Evolutionary conservation across 2,113 vertebrate species (phyloP), one percentile per base, ranked within the genome.

Genomic region (Syngnathoides biaculeatus): DNA sequence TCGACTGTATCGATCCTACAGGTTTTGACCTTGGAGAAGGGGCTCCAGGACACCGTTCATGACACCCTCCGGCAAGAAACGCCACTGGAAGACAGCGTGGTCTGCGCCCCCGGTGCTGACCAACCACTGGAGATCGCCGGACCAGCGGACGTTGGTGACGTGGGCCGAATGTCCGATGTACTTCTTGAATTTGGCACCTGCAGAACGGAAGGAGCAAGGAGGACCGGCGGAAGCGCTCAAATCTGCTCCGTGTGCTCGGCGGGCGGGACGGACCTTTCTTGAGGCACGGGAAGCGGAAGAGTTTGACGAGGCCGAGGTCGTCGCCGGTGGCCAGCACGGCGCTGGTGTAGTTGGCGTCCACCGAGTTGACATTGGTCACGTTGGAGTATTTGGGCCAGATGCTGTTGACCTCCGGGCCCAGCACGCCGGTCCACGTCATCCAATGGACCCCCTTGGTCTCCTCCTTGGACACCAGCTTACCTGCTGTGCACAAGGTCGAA

Each of bases 21-120:
- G 45, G 45, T 13, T 26, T 66, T 9, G 14, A 98, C 96, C 97
- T 90, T 94, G 95, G 0, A 93, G 88, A 65, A 94, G 85, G 0
- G 93, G 92, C 87, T 98, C 96, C 78, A 94, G 75, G 26, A 94
- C 82, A 0, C 94, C 94, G n/a, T 95, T 96, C 90, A 95, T 94
- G 69, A 97, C 84, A 1, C 94, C 94, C 80, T 98, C 96, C 0
- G 96, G 96, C 69, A 99, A 90, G 83, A 99, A 98, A 52, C 95
- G 90, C 97, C 97, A 99, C 88, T 98, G 97, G 88, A 99, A 99
- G 43, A 99, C 92, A 0, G 96, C 95, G 64, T 99, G 97, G 87
- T 99, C 97, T 0, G 96, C 96, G 1, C 97, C 97, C 1, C 97
- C 97, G 0, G 95, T 98, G 89, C 95, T 98, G 69, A 99, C 47